Percentiles rank a stretch among this genome's conserved stretches.
Conservation (phyloP, 2,888 invertebrate genomes). For the Agrotis clavis region DNA sequence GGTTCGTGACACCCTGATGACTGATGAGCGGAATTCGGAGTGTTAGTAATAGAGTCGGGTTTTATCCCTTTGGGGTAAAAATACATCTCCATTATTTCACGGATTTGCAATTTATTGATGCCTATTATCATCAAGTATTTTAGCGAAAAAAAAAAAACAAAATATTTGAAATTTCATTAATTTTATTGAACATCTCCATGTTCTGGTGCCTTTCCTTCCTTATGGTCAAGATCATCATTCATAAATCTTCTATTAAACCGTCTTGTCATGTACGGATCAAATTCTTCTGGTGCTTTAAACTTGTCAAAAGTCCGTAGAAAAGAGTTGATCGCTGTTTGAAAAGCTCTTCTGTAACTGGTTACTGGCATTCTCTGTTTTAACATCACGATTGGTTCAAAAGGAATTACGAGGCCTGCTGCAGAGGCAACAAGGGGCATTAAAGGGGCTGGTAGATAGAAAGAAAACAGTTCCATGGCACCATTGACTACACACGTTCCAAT, state of each 20-base stretch:
- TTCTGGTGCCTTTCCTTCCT: slow-evolving; percentile 6
- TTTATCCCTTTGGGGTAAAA: no score
- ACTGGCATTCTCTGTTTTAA: slow-evolving; percentile 84
- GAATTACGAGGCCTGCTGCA: slow-evolving; percentile 84
- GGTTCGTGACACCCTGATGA: no score
- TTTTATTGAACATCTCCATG: slow-evolving; percentile 30
- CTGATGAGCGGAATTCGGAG: no score
- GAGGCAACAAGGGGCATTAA: slow-evolving; percentile 85
- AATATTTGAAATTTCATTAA: neutral
- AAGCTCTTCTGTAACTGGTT: slow-evolving; percentile 83
- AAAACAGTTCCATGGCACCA: slow-evolving; percentile 84
- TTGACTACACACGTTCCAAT: slow-evolving; percentile 85
- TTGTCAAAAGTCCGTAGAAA: slow-evolving; percentile 84
- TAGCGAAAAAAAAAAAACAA: slow-evolving; percentile 17
- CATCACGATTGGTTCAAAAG: slow-evolving; percentile 85
- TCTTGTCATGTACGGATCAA: slow-evolving; percentile 85
- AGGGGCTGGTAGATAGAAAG: slow-evolving; percentile 83
- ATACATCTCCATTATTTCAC: no score
- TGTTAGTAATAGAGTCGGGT: no score
- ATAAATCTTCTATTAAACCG: slow-evolving; percentile 84
- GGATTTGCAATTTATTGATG: no score
- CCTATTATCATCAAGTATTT: no score
- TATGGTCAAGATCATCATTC: slow-evolving; percentile 58
- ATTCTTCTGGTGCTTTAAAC: slow-evolving; percentile 77
- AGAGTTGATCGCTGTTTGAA: slow-evolving; percentile 79